phyloP scores from a whole-genome alignment of 2,113 vertebrate species.

The Chelonoidis abingdonii region DNA sequence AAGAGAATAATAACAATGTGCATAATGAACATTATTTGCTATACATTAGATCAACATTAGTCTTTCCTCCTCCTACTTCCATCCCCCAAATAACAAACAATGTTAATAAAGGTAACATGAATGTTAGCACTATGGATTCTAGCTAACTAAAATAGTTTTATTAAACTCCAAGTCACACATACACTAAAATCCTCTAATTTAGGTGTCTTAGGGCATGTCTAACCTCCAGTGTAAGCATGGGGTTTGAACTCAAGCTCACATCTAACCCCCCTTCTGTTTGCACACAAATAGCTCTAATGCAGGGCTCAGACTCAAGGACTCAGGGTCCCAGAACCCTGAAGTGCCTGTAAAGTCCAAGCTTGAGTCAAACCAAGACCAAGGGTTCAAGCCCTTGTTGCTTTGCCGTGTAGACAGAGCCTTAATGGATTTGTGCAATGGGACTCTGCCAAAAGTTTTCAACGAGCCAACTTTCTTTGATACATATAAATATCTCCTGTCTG shows the following conservation, averaged over 20 bases:
- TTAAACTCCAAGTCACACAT: neutral
- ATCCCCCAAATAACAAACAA: neutral
- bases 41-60: neutral
- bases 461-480: neutral
- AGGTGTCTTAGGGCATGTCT: no score
- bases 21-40: neutral
- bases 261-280: neutral
- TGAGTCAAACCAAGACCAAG: neutral
- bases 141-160: neutral
- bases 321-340: neutral
- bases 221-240: no score
- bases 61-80: neutral
- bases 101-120: neutral
- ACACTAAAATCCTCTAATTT: neutral
- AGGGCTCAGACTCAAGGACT: neutral
- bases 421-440: no score
- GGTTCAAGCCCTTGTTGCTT: no score
- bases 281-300: neutral
- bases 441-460: neutral
- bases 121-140: accelerated
- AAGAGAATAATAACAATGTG: neutral
- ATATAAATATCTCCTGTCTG: no score
- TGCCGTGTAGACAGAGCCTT: no score
- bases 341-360: neutral
- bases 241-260: neutral